Evolutionary conservation across 2,113 vertebrate genomes (phyloP), one percentile per base, ranked within the genome.

Genomic region (Atherinomorus stipes): DNA sequence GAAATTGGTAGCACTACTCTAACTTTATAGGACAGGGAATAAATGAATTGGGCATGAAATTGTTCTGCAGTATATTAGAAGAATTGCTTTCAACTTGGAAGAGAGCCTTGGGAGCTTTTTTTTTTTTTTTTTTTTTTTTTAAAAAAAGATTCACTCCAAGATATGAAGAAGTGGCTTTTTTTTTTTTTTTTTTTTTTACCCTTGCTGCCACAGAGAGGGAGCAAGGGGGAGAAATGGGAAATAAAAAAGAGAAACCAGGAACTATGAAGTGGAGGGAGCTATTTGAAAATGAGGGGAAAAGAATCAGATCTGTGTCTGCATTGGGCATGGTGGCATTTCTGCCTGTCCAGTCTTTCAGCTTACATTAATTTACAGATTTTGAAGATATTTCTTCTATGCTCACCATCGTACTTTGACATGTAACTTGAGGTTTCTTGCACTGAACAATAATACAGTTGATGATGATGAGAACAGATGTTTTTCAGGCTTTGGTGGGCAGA

Each of bases 41-140:
- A 86, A 88, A 83, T 86, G 74, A 76, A 88, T 78, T 85, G 81
- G 64, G 71, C 78, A 72, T 88, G 47, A 86, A 83, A 84, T 88
- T 87, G 69, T 85, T 81, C 73, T 50, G 71, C 80, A 64, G 80
- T 86, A 85, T 71, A 89, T 88, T 77, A 79, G 71, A 86, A 64
- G 45, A 86, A 85, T 64, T 23, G 60, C 71, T 85, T 80, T 87
- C 54, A 80, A 81, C 80, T 89, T 83, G 74, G 83, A 86, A 25
- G 40, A 52, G 62, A 68, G 69, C 81, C 67, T 70, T 65, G 69
- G 71, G 44, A 78, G 78, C 26, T n/a, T 57, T 63, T 69, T 60
- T 59, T 59, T 71, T 49, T 64, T 58, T 53, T 73, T 45, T 34
- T 34, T 34, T 34, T 7, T 34, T 34, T 34, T n/a, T n/a, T n/a